phyloP scores from a whole-genome alignment of 2,888 invertebrate species.

The Drosophila melanosoma region DNA sequence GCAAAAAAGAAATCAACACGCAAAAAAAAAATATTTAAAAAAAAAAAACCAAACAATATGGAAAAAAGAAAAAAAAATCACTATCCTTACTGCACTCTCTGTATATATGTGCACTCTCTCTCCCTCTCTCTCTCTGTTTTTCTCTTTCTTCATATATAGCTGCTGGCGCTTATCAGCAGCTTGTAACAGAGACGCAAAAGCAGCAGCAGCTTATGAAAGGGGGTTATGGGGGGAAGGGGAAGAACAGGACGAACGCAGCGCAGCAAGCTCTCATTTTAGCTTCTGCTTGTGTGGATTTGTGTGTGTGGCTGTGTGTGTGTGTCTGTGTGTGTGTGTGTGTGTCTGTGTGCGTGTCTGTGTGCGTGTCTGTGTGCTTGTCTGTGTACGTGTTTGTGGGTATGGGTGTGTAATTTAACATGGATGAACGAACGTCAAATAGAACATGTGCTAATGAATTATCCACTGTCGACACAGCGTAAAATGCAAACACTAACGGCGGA shows the following conservation, averaged over 20 bases:
- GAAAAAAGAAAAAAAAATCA: conserved; percentile 9
- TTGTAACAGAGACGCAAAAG: conserved; percentile 68
- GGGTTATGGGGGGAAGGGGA: background rate
- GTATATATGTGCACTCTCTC: conserved; percentile 3
- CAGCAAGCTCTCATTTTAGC: conserved; percentile 23
- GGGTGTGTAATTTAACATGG: conserved; percentile 59
- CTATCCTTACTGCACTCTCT: conserved; percentile 47
- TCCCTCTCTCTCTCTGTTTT: conserved; percentile 7
- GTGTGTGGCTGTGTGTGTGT: conserved; percentile 25
- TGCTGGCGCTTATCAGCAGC: conserved; percentile 34
- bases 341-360: background rate
- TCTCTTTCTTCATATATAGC: conserved; percentile 13
- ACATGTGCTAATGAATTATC: conserved; percentile 77
- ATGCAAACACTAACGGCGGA: conserved; percentile 72
- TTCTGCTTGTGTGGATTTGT: background rate
- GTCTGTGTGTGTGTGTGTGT: conserved; percentile 23
- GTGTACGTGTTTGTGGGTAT: conserved; percentile 18
- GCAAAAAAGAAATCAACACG: conserved; percentile 11
- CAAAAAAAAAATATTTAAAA: background rate
- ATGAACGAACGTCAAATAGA: conserved; percentile 78
- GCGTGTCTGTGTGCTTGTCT: conserved; percentile 4
- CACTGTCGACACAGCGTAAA: conserved; percentile 74
- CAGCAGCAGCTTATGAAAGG: conserved; percentile 25
- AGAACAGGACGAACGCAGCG: conserved; percentile 28
- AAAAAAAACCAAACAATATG: conserved; percentile 7